Evolutionary conservation across 2,888 invertebrate genomes (phyloP), one percentile per base, ranked within the genome.

Genomic region (Leptothorax acervorum): DNA sequence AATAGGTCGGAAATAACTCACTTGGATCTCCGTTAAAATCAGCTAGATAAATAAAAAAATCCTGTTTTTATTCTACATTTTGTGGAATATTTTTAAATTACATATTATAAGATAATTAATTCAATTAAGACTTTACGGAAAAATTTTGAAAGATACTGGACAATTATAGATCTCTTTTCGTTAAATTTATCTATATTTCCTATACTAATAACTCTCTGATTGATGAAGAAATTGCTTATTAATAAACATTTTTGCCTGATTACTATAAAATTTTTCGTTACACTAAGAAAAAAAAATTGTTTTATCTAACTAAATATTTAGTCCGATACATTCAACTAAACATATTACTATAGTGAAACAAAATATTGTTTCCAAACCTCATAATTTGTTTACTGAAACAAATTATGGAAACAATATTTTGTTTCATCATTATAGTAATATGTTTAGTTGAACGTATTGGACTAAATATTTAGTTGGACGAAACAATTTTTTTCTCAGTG

Each of bases 1-100:
- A 73, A 73, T 81, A 81, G 74, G 39, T 45, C 31, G 73, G 15
- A 63, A 45, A 63, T 53, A 79, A 55, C 51, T 66, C n/a, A 28
- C n/a, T 39, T 18, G 11, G 48, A 65, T 76, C 4, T 31, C 11
- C 28, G 12, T 55, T 45, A 31, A 79, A 71, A 35, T 70, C 15
- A 6, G 23, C 23, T 23, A 23, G 23, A n/a, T 55, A 12, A 42
- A 15, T 48, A 35, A 31, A 15, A 68, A 68, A 42, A 9, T 68
- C 9, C 5, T 18, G 5, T 31, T 42, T 45, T 45, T 45, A 60
- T 28, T 18, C 8, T 9, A 11, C 11, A 71, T 39, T 71, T 57
- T 4, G 15, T 60, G 28, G 4, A 31, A 45, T 45, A 42, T 39
- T 5, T 73, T 42, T 1, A n/a, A 18, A 28, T 55, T 12, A n/a